These are phyloP conservation scores for Malurus splendens DNA, from an alignment of 2,797 vertebrate genomes.

Conservation along the genomic window DNA sequence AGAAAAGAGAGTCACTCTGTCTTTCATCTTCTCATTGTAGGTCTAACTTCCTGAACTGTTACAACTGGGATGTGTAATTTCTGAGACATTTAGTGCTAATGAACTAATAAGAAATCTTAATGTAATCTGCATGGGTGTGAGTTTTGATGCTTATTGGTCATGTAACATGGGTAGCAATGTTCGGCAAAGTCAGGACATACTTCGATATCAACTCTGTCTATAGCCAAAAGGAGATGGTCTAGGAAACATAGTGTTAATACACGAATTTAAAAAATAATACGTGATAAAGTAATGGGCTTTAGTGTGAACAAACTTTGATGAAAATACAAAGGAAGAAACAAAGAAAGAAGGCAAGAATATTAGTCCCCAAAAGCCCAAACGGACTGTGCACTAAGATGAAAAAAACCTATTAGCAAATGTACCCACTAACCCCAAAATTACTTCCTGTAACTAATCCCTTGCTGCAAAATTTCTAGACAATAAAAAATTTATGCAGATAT, in stretches of 20 bases:
- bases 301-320: neutral
- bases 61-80: neutral
- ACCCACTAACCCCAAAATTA: neutral
- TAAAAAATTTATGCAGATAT: neutral
- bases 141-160: neutral
- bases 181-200: neutral
- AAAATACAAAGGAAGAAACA: neutral
- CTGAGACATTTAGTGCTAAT: neutral
- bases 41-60: neutral
- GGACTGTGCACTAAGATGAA: neutral
- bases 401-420: neutral
- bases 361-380: neutral
- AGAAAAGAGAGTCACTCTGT: neutral
- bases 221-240: neutral
- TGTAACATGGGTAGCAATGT: neutral
- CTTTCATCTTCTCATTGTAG: neutral
- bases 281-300: neutral
- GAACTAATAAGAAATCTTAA: neutral
- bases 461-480: neutral
- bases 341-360: neutral
- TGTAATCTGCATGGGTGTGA: neutral
- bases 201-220: neutral
- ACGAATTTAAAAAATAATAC: neutral
- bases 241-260: neutral
- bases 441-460: neutral